phyloP scores from a whole-genome alignment of 2,888 invertebrate species.

The Phaedon cochleariae region DNA sequence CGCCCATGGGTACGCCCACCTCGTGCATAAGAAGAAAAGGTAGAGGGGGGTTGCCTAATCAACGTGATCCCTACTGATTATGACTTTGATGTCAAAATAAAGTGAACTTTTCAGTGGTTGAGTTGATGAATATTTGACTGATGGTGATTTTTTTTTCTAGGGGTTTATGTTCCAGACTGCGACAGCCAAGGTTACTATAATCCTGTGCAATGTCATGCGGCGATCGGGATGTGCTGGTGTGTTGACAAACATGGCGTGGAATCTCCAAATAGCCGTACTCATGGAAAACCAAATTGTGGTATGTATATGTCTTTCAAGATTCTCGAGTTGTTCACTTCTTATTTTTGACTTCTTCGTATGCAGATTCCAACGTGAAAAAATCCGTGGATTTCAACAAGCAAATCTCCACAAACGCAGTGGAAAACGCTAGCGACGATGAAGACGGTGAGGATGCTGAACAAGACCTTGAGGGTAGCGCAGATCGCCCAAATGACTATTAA shows the following conservation, averaged over 20 bases:
- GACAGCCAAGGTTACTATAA: slow-evolving; percentile 88
- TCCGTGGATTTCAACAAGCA: slow-evolving; percentile 42
- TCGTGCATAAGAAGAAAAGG: too few species aligned
- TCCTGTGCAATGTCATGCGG: slow-evolving; percentile 86
- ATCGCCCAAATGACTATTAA: slow-evolving; percentile 80
- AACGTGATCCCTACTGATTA: too few species aligned
- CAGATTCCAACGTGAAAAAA: slow-evolving; percentile 45
- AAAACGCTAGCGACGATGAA: slow-evolving; percentile 76
- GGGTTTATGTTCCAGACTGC: slow-evolving; percentile 82
- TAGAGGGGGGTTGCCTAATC: too few species aligned
- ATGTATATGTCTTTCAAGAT: slow-evolving; percentile 55
- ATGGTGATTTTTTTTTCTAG: slow-evolving; percentile 58
- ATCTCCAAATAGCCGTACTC: slow-evolving; percentile 83
- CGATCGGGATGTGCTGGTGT: slow-evolving; percentile 92
- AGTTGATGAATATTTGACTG: too few species aligned
- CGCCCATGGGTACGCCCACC: too few species aligned
- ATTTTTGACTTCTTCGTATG: too few species aligned
- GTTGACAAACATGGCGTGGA: slow-evolving; percentile 92
- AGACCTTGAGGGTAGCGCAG: slow-evolving; percentile 79
- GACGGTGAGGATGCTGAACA: slow-evolving; percentile 73
- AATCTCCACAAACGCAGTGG: slow-evolving; percentile 59
- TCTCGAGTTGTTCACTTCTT: background rate
- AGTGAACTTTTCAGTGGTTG: too few species aligned
- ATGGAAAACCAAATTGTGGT: slow-evolving; percentile 84
- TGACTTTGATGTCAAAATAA: too few species aligned